phyloP scores from a whole-genome alignment of 2,113 vertebrate species.

The Odocoileus virginianus region DNA sequence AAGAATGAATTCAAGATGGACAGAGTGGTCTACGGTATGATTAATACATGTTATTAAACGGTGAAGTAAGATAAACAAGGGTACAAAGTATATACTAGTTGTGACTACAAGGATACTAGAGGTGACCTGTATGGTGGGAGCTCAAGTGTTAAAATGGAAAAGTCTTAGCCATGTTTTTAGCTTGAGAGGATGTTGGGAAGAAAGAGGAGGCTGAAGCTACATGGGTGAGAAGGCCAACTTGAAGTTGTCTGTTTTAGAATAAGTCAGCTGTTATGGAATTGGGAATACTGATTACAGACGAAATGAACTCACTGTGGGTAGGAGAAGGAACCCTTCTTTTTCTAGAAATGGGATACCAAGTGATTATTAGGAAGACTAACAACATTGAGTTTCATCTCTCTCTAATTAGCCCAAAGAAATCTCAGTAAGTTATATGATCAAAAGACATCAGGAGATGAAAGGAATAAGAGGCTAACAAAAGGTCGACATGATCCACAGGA shows the following conservation, averaged over 20 bases:
- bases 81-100: background rate
- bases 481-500: background rate
- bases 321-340: background rate
- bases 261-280: background rate
- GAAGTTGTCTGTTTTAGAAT: background rate
- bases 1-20: background rate
- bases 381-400: background rate
- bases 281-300: background rate
- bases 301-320: background rate
- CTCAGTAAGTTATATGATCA: background rate
- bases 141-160: background rate
- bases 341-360: background rate
- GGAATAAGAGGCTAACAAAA: background rate
- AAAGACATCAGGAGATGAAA: constrained; percentile 1
- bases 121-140: background rate
- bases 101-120: background rate
- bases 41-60: background rate
- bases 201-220: background rate
- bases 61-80: background rate
- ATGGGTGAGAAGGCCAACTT: background rate
- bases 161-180: background rate
- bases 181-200: background rate
- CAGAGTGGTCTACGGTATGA: background rate
- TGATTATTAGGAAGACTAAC: background rate
- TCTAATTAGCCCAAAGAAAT: constrained; percentile 5